Conservation (phyloP, 2,113 vertebrate species). For the Anhinga anhinga region DNA sequence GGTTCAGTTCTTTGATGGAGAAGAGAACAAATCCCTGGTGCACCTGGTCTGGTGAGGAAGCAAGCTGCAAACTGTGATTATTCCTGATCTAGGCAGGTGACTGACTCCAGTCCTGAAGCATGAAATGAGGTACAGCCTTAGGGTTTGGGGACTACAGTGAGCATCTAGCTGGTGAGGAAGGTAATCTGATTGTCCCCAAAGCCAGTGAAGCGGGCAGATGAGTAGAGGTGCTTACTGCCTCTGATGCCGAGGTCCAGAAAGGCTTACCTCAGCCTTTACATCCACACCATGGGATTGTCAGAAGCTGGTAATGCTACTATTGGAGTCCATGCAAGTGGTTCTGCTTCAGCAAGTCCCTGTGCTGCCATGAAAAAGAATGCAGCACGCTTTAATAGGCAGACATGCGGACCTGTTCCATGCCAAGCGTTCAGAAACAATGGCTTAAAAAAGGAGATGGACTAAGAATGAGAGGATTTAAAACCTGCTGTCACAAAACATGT, state of each 20-base stretch:
- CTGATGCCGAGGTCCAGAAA: not conserved
- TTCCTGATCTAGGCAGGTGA: not conserved
- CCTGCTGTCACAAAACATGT: not conserved
- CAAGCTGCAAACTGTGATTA: not conserved
- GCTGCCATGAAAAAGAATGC: not conserved
- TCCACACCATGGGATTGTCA: not conserved
- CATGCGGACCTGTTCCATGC: not conserved
- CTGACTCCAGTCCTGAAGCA: not conserved
- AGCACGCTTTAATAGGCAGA: not conserved
- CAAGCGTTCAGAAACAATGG: not conserved
- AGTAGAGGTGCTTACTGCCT: not conserved
- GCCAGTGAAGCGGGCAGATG: not conserved
- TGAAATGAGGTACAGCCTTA: too few species aligned
- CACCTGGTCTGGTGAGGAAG: not conserved
- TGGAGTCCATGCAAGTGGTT: not conserved
- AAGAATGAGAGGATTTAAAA: not conserved
- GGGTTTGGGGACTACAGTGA: not conserved
- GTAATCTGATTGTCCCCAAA: not conserved
- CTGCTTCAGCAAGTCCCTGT: not conserved
- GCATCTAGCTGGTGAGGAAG: not conserved
- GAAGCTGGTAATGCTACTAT: rapidly evolving
- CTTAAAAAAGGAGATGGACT: not conserved
- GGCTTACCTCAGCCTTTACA: not conserved
- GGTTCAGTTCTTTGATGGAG: not conserved
- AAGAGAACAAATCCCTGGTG: not conserved